These are phyloP conservation scores for Parotia lawesii DNA, from an alignment of 2,113 vertebrate genomes.

Conservation along the genomic window DNA sequence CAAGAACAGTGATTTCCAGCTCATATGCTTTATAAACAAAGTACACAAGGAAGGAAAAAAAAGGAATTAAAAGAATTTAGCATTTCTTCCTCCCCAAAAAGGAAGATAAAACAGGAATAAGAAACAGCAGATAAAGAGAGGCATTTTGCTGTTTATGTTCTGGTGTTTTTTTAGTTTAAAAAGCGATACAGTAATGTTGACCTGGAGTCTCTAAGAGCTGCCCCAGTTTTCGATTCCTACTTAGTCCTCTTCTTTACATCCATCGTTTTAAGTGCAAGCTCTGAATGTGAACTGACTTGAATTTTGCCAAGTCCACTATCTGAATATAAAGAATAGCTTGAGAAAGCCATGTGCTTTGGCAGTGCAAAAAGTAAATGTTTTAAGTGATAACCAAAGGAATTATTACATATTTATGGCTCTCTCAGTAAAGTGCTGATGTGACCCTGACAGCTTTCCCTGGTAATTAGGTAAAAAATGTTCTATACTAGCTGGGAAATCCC, in stretches of 20 bases:
- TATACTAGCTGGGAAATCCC: neutral
- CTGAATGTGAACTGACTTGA: neutral
- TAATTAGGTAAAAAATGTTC: neutral
- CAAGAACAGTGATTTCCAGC: neutral
- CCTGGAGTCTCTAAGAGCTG: neutral
- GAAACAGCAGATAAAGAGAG: neutral
- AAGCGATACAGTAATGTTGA: neutral
- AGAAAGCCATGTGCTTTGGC: neutral
- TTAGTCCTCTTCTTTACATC: neutral
- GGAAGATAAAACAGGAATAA: slow-evolving; percentile 10
- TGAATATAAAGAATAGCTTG: neutral
- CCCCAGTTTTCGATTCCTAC: neutral
- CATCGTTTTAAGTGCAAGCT: neutral
- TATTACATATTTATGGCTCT: neutral
- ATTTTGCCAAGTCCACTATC: neutral
- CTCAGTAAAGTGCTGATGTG: neutral
- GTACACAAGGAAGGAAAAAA: neutral
- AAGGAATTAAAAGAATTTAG: slow-evolving; percentile 9
- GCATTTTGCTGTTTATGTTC: neutral
- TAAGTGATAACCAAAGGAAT: neutral
- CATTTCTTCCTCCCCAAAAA: neutral
- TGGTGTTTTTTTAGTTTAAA: neutral
- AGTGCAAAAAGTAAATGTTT: neutral
- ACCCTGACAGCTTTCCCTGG: neutral
- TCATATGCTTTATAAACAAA: neutral